Evolutionary conservation across 2,888 invertebrate species (phyloP).

Genomic region (Stenoptilia bipunctidactyla): DNA sequence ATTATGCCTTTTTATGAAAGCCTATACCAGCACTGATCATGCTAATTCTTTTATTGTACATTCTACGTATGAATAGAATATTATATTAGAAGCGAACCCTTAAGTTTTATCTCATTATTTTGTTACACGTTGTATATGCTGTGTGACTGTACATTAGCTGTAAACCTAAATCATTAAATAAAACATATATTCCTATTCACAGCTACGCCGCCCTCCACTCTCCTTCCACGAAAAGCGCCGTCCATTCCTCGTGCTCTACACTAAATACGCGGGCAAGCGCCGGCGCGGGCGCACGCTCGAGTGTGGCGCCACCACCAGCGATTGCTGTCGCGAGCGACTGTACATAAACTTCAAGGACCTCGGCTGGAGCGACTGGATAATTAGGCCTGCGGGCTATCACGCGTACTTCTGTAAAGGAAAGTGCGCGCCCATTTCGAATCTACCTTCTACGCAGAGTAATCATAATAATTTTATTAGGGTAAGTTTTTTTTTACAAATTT

Average conservation of each 20-base stretch:
- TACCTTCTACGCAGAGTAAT: constrained; percentile 68
- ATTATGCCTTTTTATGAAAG: no score
- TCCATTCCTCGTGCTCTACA: constrained; percentile 85
- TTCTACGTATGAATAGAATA: no score
- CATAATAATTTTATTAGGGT: constrained; percentile 84
- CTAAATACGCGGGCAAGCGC: constrained; percentile 77
- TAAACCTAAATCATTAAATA: no score
- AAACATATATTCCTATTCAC: no score
- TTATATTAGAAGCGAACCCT: no score
- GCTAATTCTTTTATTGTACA: no score
- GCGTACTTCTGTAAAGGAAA: constrained; percentile 90
- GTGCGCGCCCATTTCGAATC: constrained; percentile 80
- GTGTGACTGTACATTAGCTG: no score
- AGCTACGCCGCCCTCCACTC: constrained; percentile 75
- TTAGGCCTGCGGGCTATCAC: constrained; percentile 85
- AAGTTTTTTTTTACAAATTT: constrained; percentile 26
- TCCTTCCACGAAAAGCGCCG: constrained; percentile 77
- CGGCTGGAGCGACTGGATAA: constrained; percentile 92
- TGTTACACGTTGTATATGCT: no score
- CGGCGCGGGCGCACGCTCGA: constrained; percentile 76
- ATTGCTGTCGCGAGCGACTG: constrained; percentile 86
- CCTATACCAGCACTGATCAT: no score
- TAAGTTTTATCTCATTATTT: no score
- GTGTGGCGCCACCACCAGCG: constrained; percentile 75
- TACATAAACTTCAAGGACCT: constrained; percentile 87